These are phyloP conservation scores for Microvelia longipes DNA, from an alignment of 1,140 invertebrate genomes.

Conservation along the genomic window DNA sequence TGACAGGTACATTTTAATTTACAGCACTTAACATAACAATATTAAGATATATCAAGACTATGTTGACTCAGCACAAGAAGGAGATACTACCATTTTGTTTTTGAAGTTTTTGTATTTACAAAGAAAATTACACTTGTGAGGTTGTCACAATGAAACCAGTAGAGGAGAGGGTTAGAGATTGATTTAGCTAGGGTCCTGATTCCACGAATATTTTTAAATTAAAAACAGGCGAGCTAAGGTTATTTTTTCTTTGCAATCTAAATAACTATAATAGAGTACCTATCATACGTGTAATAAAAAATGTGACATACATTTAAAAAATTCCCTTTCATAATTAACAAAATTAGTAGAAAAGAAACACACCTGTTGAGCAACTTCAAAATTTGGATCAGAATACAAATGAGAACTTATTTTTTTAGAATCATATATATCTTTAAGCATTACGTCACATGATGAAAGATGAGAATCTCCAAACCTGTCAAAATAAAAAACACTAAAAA, in stretches of 20 bases:
- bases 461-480: slow-evolving; percentile 82
- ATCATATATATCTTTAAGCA: slow-evolving; percentile 73
- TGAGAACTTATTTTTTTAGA: slow-evolving; percentile 58
- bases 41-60: no score
- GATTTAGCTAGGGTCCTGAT: no score
- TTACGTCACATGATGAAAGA: slow-evolving; percentile 94
- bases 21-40: no score
- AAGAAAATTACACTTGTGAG: no score
- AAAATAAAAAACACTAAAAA: slow-evolving; percentile 18
- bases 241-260: background rate
- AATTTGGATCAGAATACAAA: slow-evolving; percentile 56
- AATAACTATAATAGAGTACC: slow-evolving; percentile 8
- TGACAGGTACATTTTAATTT: no score
- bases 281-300: slow-evolving; percentile 19
- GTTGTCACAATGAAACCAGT: no score
- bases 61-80: no score
- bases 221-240: no score
- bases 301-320: background rate
- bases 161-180: no score
- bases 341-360: slow-evolving; percentile 1
- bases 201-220: no score
- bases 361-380: slow-evolving; percentile 29
- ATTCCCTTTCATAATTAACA: background rate
- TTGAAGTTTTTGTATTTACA: no score
- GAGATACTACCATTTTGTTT: no score